Conservation (phyloP, 1,140 invertebrate genomes). For the Diachasma alloeum region DNA sequence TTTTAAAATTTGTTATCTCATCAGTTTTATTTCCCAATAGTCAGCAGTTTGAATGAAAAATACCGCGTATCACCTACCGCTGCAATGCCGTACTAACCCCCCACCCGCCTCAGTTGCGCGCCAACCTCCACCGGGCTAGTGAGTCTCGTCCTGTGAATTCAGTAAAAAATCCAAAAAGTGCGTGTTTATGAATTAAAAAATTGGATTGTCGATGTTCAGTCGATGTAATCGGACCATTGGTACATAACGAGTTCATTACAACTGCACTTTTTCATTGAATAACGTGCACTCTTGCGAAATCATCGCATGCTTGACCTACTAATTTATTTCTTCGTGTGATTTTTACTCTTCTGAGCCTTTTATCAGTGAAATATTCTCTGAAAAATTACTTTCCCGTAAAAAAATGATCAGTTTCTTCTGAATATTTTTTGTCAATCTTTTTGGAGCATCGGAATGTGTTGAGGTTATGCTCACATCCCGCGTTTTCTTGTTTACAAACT, state of each 20-base stretch:
- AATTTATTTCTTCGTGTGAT: background rate
- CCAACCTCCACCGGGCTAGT: constrained; percentile 31
- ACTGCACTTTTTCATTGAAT: background rate
- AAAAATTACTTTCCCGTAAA: no score
- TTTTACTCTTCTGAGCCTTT: no score
- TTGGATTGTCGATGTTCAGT: background rate
- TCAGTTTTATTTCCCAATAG: no score
- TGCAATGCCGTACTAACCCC: constrained; percentile 4
- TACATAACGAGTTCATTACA: background rate
- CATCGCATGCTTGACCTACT: background rate
- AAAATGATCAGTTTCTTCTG: no score
- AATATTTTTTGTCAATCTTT: background rate
- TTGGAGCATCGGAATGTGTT: background rate
- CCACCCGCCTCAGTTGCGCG: constrained; percentile 37
- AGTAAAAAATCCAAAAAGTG: background rate
- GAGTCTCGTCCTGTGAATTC: background rate
- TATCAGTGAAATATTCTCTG: no score
- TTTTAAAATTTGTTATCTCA: background rate
- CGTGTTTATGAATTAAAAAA: background rate
- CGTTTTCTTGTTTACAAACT: background rate
- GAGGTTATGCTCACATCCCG: background rate
- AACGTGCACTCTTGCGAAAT: background rate
- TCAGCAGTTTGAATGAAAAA: background rate
- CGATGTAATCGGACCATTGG: background rate
- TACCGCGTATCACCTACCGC: background rate